Evolutionary conservation across 2,113 vertebrate genomes (phyloP).

Genomic region (Misgurnus mizolepis): DNA sequence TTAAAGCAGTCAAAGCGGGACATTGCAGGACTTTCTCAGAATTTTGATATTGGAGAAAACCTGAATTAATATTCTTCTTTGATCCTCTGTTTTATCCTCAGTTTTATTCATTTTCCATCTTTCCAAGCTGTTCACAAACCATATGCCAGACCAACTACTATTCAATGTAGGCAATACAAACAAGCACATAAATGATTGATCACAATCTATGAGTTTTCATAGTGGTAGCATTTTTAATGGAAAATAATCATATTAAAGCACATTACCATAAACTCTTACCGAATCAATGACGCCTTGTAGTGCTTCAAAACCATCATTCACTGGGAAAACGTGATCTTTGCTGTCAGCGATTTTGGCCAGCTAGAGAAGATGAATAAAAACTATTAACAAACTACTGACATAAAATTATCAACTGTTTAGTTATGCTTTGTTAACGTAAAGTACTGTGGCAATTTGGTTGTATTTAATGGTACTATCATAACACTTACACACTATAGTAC

Average conservation of each 20-base stretch:
- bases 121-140: neutral
- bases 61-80: constrained; percentile 44
- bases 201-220: neutral
- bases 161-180: neutral
- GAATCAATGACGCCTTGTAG: constrained; percentile 95
- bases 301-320: constrained; percentile 96
- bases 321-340: constrained; percentile 96
- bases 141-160: neutral
- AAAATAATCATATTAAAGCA: neutral
- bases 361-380: constrained; percentile 65
- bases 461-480: too few species aligned
- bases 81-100: constrained; percentile 14
- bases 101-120: neutral
- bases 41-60: constrained; percentile 33
- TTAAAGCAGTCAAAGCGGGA: constrained; percentile 50
- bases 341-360: constrained; percentile 98
- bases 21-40: constrained; percentile 51
- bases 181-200: neutral
- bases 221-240: neutral
- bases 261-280: constrained; percentile 75
- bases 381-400: neutral
- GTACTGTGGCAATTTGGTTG: too few species aligned
- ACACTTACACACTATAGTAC: too few species aligned
- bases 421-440: neutral
- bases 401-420: neutral